Evolutionary conservation across 2,888 invertebrate species (phyloP).

Genomic region (Falcaria lacertinaria): DNA sequence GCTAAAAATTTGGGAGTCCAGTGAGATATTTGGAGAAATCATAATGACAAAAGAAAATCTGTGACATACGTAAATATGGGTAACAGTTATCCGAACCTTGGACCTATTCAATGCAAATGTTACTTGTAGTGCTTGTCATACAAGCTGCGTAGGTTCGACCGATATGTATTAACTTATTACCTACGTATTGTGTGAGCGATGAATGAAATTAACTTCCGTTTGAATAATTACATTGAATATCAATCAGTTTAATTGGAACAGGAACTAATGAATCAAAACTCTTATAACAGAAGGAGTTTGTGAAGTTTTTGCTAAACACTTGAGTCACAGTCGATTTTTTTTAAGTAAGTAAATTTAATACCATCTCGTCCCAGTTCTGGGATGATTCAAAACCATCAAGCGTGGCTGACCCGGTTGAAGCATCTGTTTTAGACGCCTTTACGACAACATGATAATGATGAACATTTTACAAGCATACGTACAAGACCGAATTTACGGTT

Average conservation of each 20-base stretch:
- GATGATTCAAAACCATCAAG: slow-evolving; percentile 10
- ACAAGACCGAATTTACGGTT: slow-evolving; percentile 4
- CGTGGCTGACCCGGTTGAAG: slow-evolving; percentile 27
- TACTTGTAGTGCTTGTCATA: background rate
- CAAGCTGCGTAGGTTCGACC: background rate
- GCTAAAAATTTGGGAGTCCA: too few species aligned
- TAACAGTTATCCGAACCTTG: background rate
- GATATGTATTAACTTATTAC: too few species aligned
- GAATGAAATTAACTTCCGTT: background rate
- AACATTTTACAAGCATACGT: slow-evolving; percentile 5
- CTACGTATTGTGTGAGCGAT: background rate
- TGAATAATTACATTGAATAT: too few species aligned
- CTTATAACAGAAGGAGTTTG: too few species aligned
- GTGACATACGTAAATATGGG: background rate
- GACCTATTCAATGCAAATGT: background rate
- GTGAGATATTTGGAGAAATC: too few species aligned
- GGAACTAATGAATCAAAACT: too few species aligned
- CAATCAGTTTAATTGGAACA: too few species aligned
- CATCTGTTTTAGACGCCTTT: slow-evolving; percentile 1
- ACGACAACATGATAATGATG: slow-evolving; percentile 2
- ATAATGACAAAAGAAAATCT: background rate
- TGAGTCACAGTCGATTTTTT: slow-evolving; percentile 1
- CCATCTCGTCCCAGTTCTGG: slow-evolving; percentile 9
- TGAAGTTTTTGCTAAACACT: too few species aligned
- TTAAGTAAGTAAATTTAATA: slow-evolving; percentile 8